Conservation (phyloP, 2,113 vertebrate genomes). For the Anhinga rufa region DNA sequence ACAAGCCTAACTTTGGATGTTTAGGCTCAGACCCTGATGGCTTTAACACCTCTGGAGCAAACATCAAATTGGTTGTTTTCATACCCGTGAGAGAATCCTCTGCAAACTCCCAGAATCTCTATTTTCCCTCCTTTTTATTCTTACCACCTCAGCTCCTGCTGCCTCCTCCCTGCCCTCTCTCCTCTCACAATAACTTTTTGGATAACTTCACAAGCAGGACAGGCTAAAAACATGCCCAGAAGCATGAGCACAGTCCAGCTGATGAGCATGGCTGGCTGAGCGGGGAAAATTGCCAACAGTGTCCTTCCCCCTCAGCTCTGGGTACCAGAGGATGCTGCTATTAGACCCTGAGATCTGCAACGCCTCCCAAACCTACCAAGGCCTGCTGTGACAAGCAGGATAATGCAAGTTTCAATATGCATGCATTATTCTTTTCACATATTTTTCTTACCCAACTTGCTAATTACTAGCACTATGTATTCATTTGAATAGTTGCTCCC, state of each 20-base stretch:
- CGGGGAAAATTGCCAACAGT: not conserved
- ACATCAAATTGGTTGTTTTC: not conserved
- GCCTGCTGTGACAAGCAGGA: not conserved
- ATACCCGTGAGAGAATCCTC: not conserved
- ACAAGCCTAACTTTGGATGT: not conserved
- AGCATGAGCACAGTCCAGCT: not conserved
- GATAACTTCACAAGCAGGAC: not conserved
- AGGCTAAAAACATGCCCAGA: not conserved
- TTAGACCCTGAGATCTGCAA: not conserved
- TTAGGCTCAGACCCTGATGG: not conserved
- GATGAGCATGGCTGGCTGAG: not conserved
- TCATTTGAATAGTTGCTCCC: not conserved
- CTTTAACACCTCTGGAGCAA: not conserved
- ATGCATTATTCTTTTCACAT: not conserved
- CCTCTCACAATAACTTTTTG: not conserved
- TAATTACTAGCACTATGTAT: not conserved
- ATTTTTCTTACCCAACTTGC: not conserved
- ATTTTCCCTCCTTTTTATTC: not conserved
- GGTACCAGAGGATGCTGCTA: not conserved
- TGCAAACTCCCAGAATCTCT: not conserved
- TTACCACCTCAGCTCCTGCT: not conserved
- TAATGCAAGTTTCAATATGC: not conserved
- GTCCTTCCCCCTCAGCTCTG: not conserved
- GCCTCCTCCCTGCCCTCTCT: not conserved
- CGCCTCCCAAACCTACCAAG: not conserved